Base-by-base conservation (phyloP, 2,888 invertebrate species). In the Gisinianus flammeolus region DNA sequence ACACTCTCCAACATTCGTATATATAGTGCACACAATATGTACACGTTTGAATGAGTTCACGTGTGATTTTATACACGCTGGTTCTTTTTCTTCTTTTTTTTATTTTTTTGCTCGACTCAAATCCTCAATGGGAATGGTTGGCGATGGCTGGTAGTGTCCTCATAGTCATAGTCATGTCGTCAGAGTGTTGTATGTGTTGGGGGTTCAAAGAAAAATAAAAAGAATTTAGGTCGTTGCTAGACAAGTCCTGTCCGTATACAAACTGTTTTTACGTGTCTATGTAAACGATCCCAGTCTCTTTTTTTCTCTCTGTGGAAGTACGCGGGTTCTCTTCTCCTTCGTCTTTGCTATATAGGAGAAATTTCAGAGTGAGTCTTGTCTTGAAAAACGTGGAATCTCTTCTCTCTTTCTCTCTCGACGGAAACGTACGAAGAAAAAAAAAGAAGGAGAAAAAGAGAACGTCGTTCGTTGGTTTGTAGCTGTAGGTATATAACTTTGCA, bases 1-100 rank as follows among this genome's bases (percentile, higher is more conserved):
- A 44, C 44, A 44, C 44, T 58, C 44, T 52, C 35, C 68, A 33
- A 75, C 68, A 72, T 24, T 62, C 2, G 24, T 6, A 28, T 62
- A 26, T 70, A 6, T 2, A 44, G 1, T 44, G 35, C 35, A 44
- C 44, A 44, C 12, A 44, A 16, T 44, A 4, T n/a, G n/a, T 44
- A 44, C 44, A 44, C 19, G 44, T n/a, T n/a, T 16, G 44, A 44
- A 44, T 4, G 44, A 44, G 44, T 16, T 12, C 19, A 16, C 8
- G 19, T 44, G 44, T 44, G 44, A 44, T 44, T 44, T 44, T 35
- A 33, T 5, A 33, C 66, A 66, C 66, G 19, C 66, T 28, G 6
- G 66, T 22, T 24, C 10, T 19, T 19, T 58, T 5, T 19, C n/a
- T 58, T 24, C n/a, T n/a, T n/a, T n/a, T n/a, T n/a, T 24, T 2